Conservation (phyloP, 37 sponge, comb jelly and placozoan genomes). For the Hormiphora californensis region DNA sequence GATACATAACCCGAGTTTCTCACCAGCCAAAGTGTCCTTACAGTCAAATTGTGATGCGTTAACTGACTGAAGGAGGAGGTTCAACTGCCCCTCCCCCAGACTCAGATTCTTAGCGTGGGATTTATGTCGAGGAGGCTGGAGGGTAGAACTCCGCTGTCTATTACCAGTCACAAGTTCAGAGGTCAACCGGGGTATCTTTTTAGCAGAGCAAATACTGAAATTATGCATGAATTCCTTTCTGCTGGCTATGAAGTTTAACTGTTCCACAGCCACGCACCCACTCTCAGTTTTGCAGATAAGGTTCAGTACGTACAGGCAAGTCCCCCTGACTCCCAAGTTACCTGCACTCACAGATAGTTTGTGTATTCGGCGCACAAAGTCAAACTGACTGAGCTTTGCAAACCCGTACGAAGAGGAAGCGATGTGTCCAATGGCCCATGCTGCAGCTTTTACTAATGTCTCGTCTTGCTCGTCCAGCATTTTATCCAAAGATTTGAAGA, state of each 20-base stretch:
- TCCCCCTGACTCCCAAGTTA: conserved; percentile 22
- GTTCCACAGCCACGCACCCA: conserved; percentile 47
- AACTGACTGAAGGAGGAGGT: conserved; percentile 16
- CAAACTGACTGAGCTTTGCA: conserved; percentile 32
- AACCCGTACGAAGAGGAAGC: conserved; percentile 43
- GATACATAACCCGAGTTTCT: conserved; percentile 35
- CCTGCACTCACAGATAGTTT: neutral
- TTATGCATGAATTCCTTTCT: conserved; percentile 43
- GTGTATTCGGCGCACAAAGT: conserved; percentile 2
- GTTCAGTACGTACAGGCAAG: conserved; percentile 26
- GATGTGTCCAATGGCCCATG: conserved; percentile 48
- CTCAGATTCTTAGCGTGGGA: conserved; percentile 6
- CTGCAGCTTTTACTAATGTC: conserved; percentile 23
- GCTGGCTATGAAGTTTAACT: conserved; percentile 35
- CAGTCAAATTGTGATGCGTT: conserved; percentile 27
- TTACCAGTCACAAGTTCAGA: conserved; percentile 35
- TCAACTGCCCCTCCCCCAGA: conserved; percentile 32
- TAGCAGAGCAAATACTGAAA: conserved; percentile 18
- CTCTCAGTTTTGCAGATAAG: conserved; percentile 49
- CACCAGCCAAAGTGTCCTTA: conserved; percentile 35
- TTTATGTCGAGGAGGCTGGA: conserved; percentile 36
- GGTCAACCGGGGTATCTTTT: neutral
- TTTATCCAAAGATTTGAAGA: conserved; percentile 4
- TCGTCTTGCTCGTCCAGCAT: neutral
- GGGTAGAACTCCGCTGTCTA: conserved; percentile 27